Evolutionary conservation across 1,140 invertebrate genomes (phyloP), one percentile per base, ranked within the genome.

Genomic region (Ostrea denselamellosa): DNA sequence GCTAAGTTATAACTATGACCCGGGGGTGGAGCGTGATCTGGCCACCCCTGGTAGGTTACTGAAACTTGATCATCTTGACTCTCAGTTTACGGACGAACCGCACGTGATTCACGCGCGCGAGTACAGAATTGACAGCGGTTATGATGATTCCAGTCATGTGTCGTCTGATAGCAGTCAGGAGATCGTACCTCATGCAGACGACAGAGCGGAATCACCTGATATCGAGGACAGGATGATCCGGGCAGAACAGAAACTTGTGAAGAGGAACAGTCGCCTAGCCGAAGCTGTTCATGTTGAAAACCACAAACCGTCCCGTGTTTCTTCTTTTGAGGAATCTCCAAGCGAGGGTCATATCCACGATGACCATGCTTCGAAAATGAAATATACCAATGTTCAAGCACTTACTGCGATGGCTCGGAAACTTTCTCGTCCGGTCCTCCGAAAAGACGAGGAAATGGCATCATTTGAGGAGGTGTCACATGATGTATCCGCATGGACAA

Each of bases 401-500:
- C 84, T 88, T 3, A 88, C 84, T 4, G 71, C 54, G 44, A 86
- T 86, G 85, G 81, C 85, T 10, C 68, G 87, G 7, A 82, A 71
- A 82, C 81, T 88, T 8, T 88, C 87, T 53, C 71, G 84, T 53
- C 87, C 87, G 3, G 77, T 83, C 17, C 54, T 88, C 22, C 83
- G 85, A 22, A 88, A 88, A 86, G 84, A 85, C 10, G 87, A 85
- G 8, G 84, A 88, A 10, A 19, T 53, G 8, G 19, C 71, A 85
- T 34, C 52, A 9, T 25, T 34, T 53, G 58, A 85, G 54, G 28
- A 88, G 28, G 87, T 62, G 71, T 85, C 44, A 10, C 25, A 17
- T 71, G 65, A 82, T 34, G 22, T 56, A 22, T 88, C 56, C 7
- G 34, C 22, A 53, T 54, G 58, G 68, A 58, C 52, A 53, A 56